Base-by-base conservation (phyloP, 1,140 invertebrate species). In the Anastatus disparis region DNA sequence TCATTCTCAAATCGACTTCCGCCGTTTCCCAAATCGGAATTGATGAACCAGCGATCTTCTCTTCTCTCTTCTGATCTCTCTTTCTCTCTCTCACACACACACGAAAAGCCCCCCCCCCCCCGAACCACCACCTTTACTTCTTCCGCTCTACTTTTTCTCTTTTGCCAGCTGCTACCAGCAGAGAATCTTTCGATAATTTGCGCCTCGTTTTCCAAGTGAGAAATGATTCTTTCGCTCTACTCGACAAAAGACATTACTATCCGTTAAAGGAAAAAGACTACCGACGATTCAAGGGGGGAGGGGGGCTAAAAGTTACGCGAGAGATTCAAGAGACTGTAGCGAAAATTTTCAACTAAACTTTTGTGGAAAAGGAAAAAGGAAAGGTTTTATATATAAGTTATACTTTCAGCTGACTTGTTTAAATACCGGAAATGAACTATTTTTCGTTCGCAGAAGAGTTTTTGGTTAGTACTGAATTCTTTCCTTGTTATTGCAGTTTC, bases 41-140 rank as follows among this genome's bases (percentile, higher is more conserved):
- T 72, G 71, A 72, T 72, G 52, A 72, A 55, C 46, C 50, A 29
- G 56, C 24, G 42, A 68, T 68, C 31, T 61, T 42, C 50, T n/a
- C 0, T 61, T 2, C 24, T 12, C 24, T 7, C 9, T 42, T 38
- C 24, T 29, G 15, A 24, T n/a, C 42, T 44, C 42, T 35, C 10
- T 10, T 48, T 26, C n/a, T n/a, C n/a, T n/a, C n/a, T n/a, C n/a
- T n/a, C n/a, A n/a, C n/a, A n/a, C n/a, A n/a, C n/a, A n/a, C n/a
- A n/a, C n/a, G n/a, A n/a, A n/a, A n/a, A n/a, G n/a, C n/a, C n/a
- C n/a, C n/a, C n/a, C n/a, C n/a, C n/a, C n/a, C n/a, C n/a, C n/a
- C n/a, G n/a, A n/a, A n/a, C n/a, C n/a, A n/a, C n/a, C n/a, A n/a
- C n/a, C n/a, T n/a, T n/a, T n/a, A n/a, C n/a, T n/a, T 66, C 38